Percentiles rank a stretch among this genome's conserved stretches.
phyloP scores from a whole-genome alignment of 2,797 vertebrate genomes.

The Epinephelus coioides region DNA sequence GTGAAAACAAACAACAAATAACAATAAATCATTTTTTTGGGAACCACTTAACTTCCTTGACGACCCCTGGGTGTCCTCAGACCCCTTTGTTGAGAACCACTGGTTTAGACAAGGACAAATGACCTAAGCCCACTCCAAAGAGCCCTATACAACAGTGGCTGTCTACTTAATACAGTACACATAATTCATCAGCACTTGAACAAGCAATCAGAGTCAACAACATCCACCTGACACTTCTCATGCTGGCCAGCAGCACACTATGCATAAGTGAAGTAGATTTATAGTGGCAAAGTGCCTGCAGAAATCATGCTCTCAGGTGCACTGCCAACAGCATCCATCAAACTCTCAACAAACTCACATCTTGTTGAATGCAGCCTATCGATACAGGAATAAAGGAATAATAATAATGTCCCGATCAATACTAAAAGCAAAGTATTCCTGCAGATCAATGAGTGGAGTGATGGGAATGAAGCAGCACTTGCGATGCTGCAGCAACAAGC shows the following conservation, averaged over 20 bases:
- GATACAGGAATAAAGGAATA: not conserved
- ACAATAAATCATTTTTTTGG: too few relatives aligned
- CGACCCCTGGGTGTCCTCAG: too few relatives aligned
- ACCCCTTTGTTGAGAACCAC: too few relatives aligned
- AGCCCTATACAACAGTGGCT: not conserved
- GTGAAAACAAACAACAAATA: too few relatives aligned
- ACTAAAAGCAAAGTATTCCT: not conserved
- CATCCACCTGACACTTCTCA: constrained; percentile 18
- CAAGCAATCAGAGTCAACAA: constrained; percentile 19
- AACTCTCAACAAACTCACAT: constrained; percentile 43
- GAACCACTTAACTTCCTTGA: too few relatives aligned
- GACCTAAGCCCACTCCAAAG: not conserved
- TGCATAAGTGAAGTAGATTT: constrained; percentile 33
- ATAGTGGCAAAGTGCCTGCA: constrained; percentile 25
- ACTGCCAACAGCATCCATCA: constrained; percentile 57
- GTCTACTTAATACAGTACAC: not conserved
- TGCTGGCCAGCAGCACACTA: constrained; percentile 1
- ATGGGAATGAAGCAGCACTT: constrained; percentile 26
- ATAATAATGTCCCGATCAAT: not conserved
- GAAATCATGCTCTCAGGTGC: constrained; percentile 51
- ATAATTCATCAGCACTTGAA: not conserved
- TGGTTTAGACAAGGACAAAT: not conserved
- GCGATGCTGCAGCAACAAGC: constrained; percentile 7
- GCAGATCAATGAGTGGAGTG: not conserved
- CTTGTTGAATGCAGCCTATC: constrained; percentile 1